phyloP scores from a whole-genome alignment of 2,113 vertebrate species.

The Barnardius zonarius region DNA sequence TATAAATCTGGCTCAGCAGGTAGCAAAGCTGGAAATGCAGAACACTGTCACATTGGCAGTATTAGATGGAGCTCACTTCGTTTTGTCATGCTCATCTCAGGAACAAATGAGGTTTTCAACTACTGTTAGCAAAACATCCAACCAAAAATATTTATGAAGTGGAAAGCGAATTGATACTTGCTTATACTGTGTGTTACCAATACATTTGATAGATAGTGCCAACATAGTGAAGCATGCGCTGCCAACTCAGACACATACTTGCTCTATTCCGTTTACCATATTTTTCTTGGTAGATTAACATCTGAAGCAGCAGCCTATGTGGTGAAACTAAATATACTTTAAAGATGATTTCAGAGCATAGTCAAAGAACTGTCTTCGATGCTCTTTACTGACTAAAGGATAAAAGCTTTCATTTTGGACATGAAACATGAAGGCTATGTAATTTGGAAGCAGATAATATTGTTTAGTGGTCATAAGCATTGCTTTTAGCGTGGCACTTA shows the following conservation, averaged over 20 bases:
- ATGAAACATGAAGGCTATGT: not conserved
- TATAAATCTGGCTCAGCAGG: not conserved
- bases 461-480: not conserved
- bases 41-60: not conserved
- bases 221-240: slow-evolving; percentile 49
- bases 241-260: slow-evolving; percentile 50
- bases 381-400: slow-evolving; percentile 30
- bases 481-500: slow-evolving; percentile 8
- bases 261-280: slow-evolving; percentile 20
- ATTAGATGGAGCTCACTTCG: slow-evolving; percentile 13
- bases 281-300: slow-evolving; percentile 13
- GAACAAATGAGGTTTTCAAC: slow-evolving; percentile 67
- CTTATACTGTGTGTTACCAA: slow-evolving; percentile 33
- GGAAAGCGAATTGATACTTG: slow-evolving; percentile 33
- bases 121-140: slow-evolving; percentile 45
- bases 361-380: not conserved
- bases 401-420: not conserved
- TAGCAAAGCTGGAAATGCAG: not conserved
- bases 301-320: not conserved
- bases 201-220: slow-evolving; percentile 57
- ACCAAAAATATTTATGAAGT: slow-evolving; percentile 63
- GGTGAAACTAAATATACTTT: not conserved
- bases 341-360: not conserved
- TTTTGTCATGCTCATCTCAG: slow-evolving; percentile 72
- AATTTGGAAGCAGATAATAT: slow-evolving; percentile 6